Conservation (phyloP, 2,797 vertebrate species). For the Prunella strophiata region DNA sequence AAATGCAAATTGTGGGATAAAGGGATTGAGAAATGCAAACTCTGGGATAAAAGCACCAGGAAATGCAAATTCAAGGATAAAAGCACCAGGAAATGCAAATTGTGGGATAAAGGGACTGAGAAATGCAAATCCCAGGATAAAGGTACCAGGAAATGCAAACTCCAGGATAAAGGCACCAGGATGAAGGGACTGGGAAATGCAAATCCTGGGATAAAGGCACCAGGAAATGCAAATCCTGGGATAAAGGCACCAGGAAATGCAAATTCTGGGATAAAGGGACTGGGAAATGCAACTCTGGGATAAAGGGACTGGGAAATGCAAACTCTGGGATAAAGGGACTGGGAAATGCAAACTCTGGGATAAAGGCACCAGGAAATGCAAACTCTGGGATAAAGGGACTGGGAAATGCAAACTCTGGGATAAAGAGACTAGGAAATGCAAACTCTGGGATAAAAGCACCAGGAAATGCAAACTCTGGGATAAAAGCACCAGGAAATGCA, state of each 20-base stretch:
- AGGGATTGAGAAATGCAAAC: not conserved
- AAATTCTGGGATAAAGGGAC: not conserved
- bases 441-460: fast-evolving
- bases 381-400: not conserved
- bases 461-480: fast-evolving
- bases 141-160: not conserved
- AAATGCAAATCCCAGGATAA: not conserved
- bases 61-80: too few relatives aligned
- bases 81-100: too few relatives aligned
- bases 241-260: not conserved
- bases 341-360: not conserved
- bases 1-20: too few relatives aligned
- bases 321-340: not conserved
- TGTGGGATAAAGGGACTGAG: not conserved
- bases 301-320: not conserved
- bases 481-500: not conserved
- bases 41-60: too few relatives aligned
- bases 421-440: fast-evolving
- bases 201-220: not conserved
- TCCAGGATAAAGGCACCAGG: not conserved
- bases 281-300: not conserved
- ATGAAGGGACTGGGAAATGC: not conserved
- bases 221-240: not conserved
- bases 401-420: fast-evolving
- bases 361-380: fast-evolving